Percentiles rank a stretch among this genome's conserved stretches.
These are phyloP conservation scores for Catagonus wagneri DNA, from an alignment of 2,113 vertebrate species.

Conservation along the genomic window DNA sequence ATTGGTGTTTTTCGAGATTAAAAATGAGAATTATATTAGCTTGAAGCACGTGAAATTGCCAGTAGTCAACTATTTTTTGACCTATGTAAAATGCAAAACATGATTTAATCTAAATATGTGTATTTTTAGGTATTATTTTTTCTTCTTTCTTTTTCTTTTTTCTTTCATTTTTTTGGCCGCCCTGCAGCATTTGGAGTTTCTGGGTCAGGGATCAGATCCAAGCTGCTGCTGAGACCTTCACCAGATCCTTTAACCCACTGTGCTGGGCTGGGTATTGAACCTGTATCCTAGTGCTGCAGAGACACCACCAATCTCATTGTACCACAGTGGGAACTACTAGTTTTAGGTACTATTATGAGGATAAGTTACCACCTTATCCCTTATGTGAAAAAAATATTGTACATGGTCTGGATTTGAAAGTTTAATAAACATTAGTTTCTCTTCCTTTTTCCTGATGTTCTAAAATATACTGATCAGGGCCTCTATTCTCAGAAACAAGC, in stretches of 20 bases:
- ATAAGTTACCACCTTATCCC: neutral
- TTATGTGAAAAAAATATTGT: neutral
- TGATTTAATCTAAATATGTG: neutral
- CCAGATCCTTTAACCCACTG: too few species aligned
- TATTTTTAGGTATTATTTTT: neutral
- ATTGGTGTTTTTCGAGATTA: neutral
- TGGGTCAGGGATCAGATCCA: too few species aligned
- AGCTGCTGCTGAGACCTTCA: too few species aligned
- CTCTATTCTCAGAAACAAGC: conserved; percentile 18
- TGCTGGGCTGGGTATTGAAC: too few species aligned
- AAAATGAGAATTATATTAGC: neutral
- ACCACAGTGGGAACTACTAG: too few species aligned
- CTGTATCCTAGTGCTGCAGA: too few species aligned
- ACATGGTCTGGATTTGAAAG: neutral
- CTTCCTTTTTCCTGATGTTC: neutral
- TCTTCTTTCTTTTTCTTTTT: too few species aligned
- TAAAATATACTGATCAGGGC: neutral
- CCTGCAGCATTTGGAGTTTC: too few species aligned
- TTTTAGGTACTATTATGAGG: neutral
- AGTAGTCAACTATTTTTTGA: neutral
- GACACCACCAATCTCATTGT: too few species aligned
- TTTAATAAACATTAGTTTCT: neutral
- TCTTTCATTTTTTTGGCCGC: too few species aligned
- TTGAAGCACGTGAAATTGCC: neutral
- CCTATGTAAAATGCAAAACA: neutral